Evolutionary conservation across 2,797 vertebrate genomes (phyloP).

Genomic region (Astyanax mexicanus): DNA sequence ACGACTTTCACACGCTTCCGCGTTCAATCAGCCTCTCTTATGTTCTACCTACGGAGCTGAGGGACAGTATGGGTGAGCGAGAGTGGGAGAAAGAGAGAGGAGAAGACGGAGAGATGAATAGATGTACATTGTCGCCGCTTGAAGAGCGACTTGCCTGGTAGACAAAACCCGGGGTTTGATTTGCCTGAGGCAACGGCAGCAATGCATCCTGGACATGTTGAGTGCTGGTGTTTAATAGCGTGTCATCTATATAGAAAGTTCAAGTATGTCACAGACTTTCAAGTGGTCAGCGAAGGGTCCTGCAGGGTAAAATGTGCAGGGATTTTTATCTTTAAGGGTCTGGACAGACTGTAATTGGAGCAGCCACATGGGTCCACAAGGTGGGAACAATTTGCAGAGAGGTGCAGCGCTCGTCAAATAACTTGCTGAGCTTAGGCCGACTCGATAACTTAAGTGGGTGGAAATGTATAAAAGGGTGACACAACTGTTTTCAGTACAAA

Average conservation of each 20-base stretch:
- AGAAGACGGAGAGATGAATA: slow-evolving; percentile 17
- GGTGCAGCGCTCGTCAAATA: neutral
- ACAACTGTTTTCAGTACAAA: neutral
- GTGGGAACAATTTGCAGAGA: neutral
- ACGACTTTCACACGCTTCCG: slow-evolving; percentile 48
- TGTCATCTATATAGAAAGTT: neutral
- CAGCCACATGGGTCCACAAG: neutral
- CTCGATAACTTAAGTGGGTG: neutral
- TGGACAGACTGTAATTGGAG: slow-evolving; percentile 11
- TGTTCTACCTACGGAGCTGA: slow-evolving; percentile 51
- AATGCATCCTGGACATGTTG: slow-evolving; percentile 17
- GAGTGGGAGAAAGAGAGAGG: neutral
- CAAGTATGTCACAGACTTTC: neutral
- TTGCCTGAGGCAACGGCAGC: slow-evolving; percentile 15
- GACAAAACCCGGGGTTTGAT: slow-evolving; percentile 2
- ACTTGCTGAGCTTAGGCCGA: slow-evolving; percentile 6
- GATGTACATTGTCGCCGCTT: slow-evolving; percentile 17
- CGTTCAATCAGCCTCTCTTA: slow-evolving; percentile 52
- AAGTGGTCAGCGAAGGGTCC: no score
- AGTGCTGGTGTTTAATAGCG: slow-evolving; percentile 7
- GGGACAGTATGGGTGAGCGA: neutral
- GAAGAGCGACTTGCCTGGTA: slow-evolving; percentile 13
- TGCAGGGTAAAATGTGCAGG: neutral
- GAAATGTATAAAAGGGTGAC: neutral
- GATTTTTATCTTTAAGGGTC: slow-evolving; percentile 10